Base-by-base conservation (phyloP, 2,888 invertebrate genomes). In the Fragum whitleyi region DNA sequence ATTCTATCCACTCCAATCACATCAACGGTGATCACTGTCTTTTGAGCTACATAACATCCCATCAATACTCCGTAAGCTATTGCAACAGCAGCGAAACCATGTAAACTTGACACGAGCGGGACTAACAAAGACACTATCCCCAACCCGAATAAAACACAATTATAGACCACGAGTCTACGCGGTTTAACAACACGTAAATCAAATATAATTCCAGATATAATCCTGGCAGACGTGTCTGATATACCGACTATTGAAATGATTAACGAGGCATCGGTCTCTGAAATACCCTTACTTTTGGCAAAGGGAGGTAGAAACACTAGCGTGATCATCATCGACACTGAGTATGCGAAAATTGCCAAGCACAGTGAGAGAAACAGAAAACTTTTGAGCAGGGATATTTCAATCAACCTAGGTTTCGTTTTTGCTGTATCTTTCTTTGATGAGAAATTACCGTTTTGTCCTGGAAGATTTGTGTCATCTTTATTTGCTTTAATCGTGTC, bases 21-120 rank as follows among this genome's bases (percentile, higher is more conserved):
- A 76, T 91, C 91, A 28, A 91, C 90, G 29, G 90, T 77, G 0
- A 91, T 77, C 1, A 91, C 90, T 2, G 91, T 90, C 68, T 91
- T 91, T 86, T 91, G 91, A 1, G 91, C 88, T 1, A 90, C 82
- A 65, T 89, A 91, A 19, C 86, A 81, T 9, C 91, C 91, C 16
- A 88, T 87, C 53, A 90, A 29, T 0, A 90, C 26, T 1, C 91
- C 91, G 76, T 89, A 91, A 11, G 87, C 26, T 47, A 71, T 86
- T 68, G 86, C 84, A 14, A 88, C 57, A 2, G 86, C 51, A 28
- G 79, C 79, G 62, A 90, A 81, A 9, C 77, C 70, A 1, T 53
- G 42, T 77, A 88, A 90, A 2, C 57, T 79, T 9, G n/a, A 53
- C 62, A 86, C 68, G 1, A 70, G 74, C 2, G 91, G 91, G 26